Percentiles rank a stretch among this genome's conserved stretches.
phyloP scores from a whole-genome alignment of 2,113 vertebrate species.

The Spea multiplicata region DNA sequence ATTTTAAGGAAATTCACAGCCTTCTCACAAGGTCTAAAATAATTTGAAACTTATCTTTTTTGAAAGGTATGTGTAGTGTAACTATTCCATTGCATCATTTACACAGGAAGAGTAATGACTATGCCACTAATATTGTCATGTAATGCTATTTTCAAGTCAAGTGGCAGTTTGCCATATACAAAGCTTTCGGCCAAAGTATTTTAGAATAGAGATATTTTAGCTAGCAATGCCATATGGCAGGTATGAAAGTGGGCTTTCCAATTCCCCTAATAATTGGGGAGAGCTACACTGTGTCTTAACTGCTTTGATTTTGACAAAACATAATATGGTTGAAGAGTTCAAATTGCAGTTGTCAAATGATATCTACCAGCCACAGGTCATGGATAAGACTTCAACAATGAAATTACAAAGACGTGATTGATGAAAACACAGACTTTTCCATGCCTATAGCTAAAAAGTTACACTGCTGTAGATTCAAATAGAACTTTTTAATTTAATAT shows the following conservation, averaged over 20 bases:
- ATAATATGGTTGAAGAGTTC: slow-evolving; percentile 18
- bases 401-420: slow-evolving; percentile 2
- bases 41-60: slow-evolving; percentile 40
- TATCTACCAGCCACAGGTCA: slow-evolving; percentile 1
- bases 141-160: slow-evolving; percentile 43
- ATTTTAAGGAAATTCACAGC: slow-evolving; percentile 15
- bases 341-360: slow-evolving; percentile 8
- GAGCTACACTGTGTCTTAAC: slow-evolving; percentile 8
- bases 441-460: too few species aligned
- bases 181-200: slow-evolving; percentile 36
- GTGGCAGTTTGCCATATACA: slow-evolving; percentile 42
- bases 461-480: too few species aligned
- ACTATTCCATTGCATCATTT: slow-evolving; percentile 38
- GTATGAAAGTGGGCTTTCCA: slow-evolving; percentile 15
- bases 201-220: slow-evolving; percentile 39
- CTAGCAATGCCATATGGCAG: slow-evolving; percentile 19
- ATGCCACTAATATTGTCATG: slow-evolving; percentile 47
- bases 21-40: slow-evolving; percentile 42
- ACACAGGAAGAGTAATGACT: slow-evolving; percentile 44
- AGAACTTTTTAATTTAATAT: too few species aligned
- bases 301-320: slow-evolving; percentile 12
- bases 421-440: neutral
- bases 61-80: slow-evolving; percentile 45
- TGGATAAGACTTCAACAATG: neutral
- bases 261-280: slow-evolving; percentile 12